These are phyloP conservation scores for Nematopogon swammerdamellus DNA, from an alignment of 2,888 invertebrate species.

Conservation along the genomic window DNA sequence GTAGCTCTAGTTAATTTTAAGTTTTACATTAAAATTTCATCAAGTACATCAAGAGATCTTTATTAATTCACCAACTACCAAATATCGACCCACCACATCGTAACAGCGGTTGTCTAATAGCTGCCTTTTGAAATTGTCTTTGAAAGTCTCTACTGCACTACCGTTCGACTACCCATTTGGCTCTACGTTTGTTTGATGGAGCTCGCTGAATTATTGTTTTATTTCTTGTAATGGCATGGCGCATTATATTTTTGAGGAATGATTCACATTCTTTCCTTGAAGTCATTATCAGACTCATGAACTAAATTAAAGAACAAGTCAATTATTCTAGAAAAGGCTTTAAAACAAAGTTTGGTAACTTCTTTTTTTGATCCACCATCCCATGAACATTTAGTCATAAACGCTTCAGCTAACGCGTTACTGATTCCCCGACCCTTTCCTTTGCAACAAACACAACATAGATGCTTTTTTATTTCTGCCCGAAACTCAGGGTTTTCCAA, in stretches of 20 bases:
- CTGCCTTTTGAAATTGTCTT: too few relatives aligned
- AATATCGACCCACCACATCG: too few relatives aligned
- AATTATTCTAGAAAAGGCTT: not conserved
- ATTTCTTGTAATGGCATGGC: not conserved
- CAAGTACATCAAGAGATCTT: too few relatives aligned
- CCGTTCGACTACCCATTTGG: not conserved
- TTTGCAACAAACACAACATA: slow-evolving; percentile 1
- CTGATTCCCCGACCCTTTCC: slow-evolving; percentile 3
- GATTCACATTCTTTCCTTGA: not conserved
- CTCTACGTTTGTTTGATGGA: not conserved
- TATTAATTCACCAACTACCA: too few relatives aligned
- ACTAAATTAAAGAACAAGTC: not conserved
- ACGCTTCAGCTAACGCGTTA: slow-evolving; percentile 4
- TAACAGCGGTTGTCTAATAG: too few relatives aligned
- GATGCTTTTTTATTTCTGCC: not conserved
- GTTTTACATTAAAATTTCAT: too few relatives aligned
- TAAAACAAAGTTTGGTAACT: not conserved
- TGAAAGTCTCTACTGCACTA: too few relatives aligned
- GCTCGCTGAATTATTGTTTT: not conserved
- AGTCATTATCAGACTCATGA: not conserved
- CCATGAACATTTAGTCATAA: slow-evolving; percentile 4
- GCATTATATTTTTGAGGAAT: not conserved
- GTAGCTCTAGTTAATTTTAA: too few relatives aligned
- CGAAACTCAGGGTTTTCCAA: not conserved
- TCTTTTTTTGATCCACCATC: not conserved